phyloP scores from a whole-genome alignment of 2,888 invertebrate genomes.

The Andrena flavipes region DNA sequence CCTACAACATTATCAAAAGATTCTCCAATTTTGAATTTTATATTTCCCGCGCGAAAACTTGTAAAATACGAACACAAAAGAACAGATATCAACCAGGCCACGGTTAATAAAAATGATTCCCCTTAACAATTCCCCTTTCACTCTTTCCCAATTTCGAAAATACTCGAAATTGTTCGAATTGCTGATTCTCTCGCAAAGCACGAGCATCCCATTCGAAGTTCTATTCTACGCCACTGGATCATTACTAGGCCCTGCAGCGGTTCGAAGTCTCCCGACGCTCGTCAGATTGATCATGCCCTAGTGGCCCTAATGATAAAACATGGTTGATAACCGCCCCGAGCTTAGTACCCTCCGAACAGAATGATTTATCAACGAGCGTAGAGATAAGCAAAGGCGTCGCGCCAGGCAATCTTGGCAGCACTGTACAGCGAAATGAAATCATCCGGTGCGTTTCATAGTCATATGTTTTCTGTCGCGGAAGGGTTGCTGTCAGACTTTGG shows the following conservation, averaged over 20 bases:
- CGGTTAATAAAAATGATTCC: too few relatives aligned
- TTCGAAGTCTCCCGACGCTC: neutral
- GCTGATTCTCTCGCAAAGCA: neutral
- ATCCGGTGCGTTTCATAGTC: constrained; percentile 62
- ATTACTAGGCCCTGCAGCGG: neutral
- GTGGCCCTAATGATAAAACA: neutral
- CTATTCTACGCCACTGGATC: neutral
- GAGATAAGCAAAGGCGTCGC: neutral
- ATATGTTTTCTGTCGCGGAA: constrained; percentile 67
- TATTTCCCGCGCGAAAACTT: too few relatives aligned
- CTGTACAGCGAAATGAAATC: constrained; percentile 44
- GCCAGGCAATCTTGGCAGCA: constrained; percentile 44
- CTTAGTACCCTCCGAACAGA: neutral
- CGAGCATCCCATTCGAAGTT: neutral
- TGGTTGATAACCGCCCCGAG: neutral
- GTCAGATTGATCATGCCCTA: neutral
- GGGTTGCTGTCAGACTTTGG: constrained; percentile 61
- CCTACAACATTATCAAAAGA: too few relatives aligned
- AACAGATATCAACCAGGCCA: too few relatives aligned
- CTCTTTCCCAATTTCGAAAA: too few relatives aligned
- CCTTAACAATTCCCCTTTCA: too few relatives aligned
- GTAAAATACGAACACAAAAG: too few relatives aligned
- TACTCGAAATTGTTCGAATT: too few relatives aligned
- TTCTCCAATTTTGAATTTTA: too few relatives aligned
- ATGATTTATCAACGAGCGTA: constrained; percentile 25